Base-by-base conservation (phyloP, 2,113 vertebrate species). In the Sinosuthora webbiana region DNA sequence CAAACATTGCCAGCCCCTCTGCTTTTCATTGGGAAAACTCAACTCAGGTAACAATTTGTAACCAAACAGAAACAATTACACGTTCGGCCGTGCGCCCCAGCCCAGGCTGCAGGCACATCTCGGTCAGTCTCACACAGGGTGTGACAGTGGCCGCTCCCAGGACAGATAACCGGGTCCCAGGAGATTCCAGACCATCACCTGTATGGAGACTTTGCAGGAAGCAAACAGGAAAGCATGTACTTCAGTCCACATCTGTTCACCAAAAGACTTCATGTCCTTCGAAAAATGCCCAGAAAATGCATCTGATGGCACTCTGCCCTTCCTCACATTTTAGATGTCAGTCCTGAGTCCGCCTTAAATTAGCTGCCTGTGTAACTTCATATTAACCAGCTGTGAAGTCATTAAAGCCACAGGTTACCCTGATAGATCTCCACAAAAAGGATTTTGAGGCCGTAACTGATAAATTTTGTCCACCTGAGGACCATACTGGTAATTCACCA, bases 21-120 rank as follows among this genome's bases (percentile, higher is more conserved):
- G 71, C 63, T 80, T 91, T 81, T 81, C 83, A 49, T 89, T 33
- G 87, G 73, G 52, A 84, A 92, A 92, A 94, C 76, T 37, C 65
- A 75, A 75, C 52, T 81, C 73, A 62, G 89, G 74, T 93, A 88
- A 70, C 70, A 55, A 53, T 63, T 93, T 91, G 74, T 70, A 90
- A 74, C 19, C 57, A 79, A 28, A 33, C 0, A 89, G 82, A 63
- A 91, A 83, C 27, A 85, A 77, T 10, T 30, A 23, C 45, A 62
- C 11, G 4, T 62, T 35, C 67, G 85, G 44, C 27, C 27, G 2
- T 2, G 27, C 23, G 71, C 67, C 59, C 28, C 11, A 74, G 74
- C 24, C 57, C n/a, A 21, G 57, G 53, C 68, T 73, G 71, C 49
- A 41, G 53, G 49, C 27, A 9, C 13, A 23, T 13, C 47, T 60